Evolutionary conservation across 2,797 vertebrate genomes (phyloP), one percentile per base, ranked within the genome.

Genomic region (Notoglanidium macrostoma): DNA sequence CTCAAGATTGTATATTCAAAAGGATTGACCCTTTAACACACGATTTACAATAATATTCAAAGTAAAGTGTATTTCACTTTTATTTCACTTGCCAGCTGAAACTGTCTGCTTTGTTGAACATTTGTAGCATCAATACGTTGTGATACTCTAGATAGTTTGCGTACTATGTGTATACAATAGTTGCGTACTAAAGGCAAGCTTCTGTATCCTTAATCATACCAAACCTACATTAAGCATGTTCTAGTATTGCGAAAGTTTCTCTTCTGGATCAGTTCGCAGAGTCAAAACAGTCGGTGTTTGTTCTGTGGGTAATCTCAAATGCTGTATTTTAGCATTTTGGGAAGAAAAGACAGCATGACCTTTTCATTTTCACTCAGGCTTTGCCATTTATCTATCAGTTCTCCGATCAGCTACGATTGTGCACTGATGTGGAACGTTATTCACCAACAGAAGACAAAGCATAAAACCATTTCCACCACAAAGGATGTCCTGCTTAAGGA

Each of bases 81-180:
- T 17, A 35, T 32, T 68, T 17, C 1, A 17, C 65, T 17, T 68
- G 32, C 35, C 68, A 21, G 68, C 2, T 21, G 68, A 70, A 70
- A 70, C 0, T 0, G 3, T 14, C n/a, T 1, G 9, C 26, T 4
- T n/a, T 0, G 2, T n/a, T n/a, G n/a, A 32, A n/a, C 63, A 10
- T 44, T 4, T 7, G 9, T 3, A 72, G 68, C 68, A 11, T 1
- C 17, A 1, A 1, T 44, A 19, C 68, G 14, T 6, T 32, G 15
- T 67, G 32, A 14, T 15, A 67, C n/a, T 32, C 1, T 6, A 40
- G 3, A 40, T 40, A 40, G 40, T 40, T 40, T 40, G 40, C 40
- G 40, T 40, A 40, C 40, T 40, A 40, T 40, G 40, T 40, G 40
- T 40, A 40, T 40, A 40, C 11, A 3, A 65, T 65, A 12, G 29